phyloP scores from a whole-genome alignment of 2,797 vertebrate genomes.

The Myiothlypis chrysogaster region DNA sequence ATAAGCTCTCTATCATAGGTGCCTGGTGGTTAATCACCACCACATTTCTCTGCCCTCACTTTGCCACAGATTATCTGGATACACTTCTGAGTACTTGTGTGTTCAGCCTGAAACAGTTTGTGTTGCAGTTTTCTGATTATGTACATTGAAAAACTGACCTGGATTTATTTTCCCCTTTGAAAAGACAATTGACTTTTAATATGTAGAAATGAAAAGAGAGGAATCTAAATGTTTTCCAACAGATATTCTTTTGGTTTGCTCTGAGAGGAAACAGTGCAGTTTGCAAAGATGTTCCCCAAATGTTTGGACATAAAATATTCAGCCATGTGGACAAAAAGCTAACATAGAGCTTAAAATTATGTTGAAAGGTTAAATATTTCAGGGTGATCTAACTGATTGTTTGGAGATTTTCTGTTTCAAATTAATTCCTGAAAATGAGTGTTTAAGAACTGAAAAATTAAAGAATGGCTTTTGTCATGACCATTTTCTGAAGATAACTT shows the following conservation, averaged over 20 bases:
- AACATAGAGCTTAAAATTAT: neutral
- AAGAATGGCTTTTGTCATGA: neutral
- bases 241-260: neutral
- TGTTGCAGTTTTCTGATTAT: neutral
- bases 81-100: neutral
- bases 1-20: neutral
- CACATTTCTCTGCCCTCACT: neutral
- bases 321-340: neutral
- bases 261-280: neutral
- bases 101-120: neutral
- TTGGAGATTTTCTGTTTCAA: neutral
- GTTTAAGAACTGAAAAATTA: neutral
- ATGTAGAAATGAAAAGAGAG: neutral
- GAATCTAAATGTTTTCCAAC: neutral
- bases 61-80: neutral
- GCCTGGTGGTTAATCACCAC: neutral
- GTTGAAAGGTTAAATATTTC: neutral
- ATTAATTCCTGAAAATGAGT: neutral
- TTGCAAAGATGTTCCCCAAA: neutral
- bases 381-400: neutral
- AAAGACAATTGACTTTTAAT: neutral
- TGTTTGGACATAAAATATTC: neutral
- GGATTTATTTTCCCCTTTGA: neutral
- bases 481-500: constrained; percentile 21
- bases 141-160: neutral